These are phyloP conservation scores for Halictus rubicundus DNA, from an alignment of 1,140 invertebrate genomes.

Conservation along the genomic window DNA sequence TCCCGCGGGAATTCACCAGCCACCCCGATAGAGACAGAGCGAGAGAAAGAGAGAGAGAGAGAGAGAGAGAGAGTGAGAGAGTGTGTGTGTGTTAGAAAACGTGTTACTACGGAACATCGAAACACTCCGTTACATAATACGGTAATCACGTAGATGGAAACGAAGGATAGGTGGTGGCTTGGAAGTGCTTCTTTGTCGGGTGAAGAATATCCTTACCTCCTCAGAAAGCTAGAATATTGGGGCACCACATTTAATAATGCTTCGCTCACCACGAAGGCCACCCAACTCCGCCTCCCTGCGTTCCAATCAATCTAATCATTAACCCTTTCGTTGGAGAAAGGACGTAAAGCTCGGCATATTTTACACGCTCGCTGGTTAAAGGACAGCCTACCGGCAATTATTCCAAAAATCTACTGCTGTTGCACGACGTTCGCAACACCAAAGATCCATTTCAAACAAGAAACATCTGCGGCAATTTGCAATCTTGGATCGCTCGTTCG, in stretches of 20 bases:
- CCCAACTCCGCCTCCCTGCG: conserved; percentile 53
- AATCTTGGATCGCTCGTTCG: too few species aligned
- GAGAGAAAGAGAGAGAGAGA: conserved; percentile 7
- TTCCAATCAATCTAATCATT: neutral
- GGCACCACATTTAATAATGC: conserved; percentile 79
- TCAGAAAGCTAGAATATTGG: conserved; percentile 81
- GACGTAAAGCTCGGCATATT: neutral
- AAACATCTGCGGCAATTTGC: too few species aligned
- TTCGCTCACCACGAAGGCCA: conserved; percentile 65
- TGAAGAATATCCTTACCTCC: conserved; percentile 80
- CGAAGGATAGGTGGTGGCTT: conserved; percentile 76
- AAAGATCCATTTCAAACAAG: too few species aligned
- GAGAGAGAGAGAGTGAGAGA: conserved; percentile 17
- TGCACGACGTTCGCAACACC: too few species aligned
- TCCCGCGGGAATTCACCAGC: neutral
- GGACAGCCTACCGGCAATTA: too few species aligned
- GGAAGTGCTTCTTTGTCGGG: conserved; percentile 77
- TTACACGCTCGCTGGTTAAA: neutral
- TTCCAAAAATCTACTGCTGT: too few species aligned
- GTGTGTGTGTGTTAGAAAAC: conserved; percentile 32
- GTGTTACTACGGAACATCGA: conserved; percentile 59
- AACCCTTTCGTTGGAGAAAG: conserved; percentile 8
- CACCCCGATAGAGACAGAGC: neutral
- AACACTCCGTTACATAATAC: conserved; percentile 66
- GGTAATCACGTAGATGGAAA: conserved; percentile 74